Percentiles rank a stretch among this genome's conserved stretches.
phyloP scores from a whole-genome alignment of 2,888 invertebrate species.

The Callyntrura sp. region DNA sequence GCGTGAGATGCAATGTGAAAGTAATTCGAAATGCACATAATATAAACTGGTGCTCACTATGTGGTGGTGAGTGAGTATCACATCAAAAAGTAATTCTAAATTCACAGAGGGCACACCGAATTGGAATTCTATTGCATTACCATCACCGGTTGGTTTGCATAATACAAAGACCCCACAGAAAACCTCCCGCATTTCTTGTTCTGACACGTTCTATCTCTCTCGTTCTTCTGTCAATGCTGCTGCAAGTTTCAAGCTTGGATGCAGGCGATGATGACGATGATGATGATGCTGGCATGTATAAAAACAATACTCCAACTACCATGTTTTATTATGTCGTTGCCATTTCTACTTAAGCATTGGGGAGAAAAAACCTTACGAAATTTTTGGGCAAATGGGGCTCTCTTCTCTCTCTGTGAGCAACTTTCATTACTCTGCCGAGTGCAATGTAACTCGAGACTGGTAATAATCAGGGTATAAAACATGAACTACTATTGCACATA shows the following conservation, averaged over 20 bases:
- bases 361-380: background rate
- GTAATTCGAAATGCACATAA: slow-evolving; percentile 36
- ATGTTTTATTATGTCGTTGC: background rate
- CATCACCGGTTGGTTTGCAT: slow-evolving; percentile 40
- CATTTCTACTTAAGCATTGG: background rate
- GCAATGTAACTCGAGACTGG: background rate
- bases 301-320: background rate
- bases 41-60: background rate
- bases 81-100: slow-evolving; percentile 67
- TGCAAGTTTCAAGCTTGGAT: background rate
- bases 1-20: slow-evolving; percentile 44
- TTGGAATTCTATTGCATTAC: slow-evolving; percentile 59
- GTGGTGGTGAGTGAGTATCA: slow-evolving; percentile 2
- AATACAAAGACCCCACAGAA: slow-evolving; percentile 17
- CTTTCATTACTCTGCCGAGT: slow-evolving; percentile 47
- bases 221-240: background rate
- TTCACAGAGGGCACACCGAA: slow-evolving; percentile 54
- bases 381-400: background rate
- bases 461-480: slow-evolving; percentile 5
- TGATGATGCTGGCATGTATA: background rate
- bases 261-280: too few species aligned
- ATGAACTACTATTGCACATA: background rate
- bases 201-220: background rate
- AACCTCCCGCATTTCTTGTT: background rate
- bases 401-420: background rate